These are phyloP conservation scores for Endotricha flammealis DNA, from an alignment of 2,888 invertebrate species.

Conservation along the genomic window DNA sequence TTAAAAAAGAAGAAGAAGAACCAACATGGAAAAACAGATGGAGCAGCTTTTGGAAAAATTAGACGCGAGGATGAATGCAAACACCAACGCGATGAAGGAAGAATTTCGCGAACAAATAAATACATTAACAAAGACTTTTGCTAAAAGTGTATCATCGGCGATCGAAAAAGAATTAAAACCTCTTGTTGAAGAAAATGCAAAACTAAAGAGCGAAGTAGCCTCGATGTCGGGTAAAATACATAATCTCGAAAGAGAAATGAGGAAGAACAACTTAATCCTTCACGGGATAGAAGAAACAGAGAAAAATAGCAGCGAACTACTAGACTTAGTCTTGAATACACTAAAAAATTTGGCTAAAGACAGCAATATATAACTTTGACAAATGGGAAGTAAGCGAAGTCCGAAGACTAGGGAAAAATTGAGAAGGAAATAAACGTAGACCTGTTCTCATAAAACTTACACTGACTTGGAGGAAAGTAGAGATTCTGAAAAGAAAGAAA, in stretches of 20 bases:
- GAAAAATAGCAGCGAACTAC: background rate
- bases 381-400: constrained; percentile 10
- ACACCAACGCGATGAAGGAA: too few species aligned
- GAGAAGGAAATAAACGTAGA: constrained; percentile 2
- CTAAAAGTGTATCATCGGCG: background rate
- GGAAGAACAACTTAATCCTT: constrained; percentile 12
- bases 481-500: constrained; percentile 11
- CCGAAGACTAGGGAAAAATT: constrained; percentile 3
- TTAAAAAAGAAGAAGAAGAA: too few species aligned
- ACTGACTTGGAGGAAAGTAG: constrained; percentile 10
- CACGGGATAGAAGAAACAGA: constrained; percentile 11
- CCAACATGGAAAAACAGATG: too few species aligned
- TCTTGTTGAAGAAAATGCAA: constrained; percentile 4
- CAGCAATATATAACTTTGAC: background rate
- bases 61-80: too few species aligned
- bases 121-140: background rate
- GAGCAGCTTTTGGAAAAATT: too few species aligned
- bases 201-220: background rate
- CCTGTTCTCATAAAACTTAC: constrained; percentile 10
- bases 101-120: constrained; percentile 1
- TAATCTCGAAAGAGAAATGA: constrained; percentile 2
- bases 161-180: constrained; percentile 5
- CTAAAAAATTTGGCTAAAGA: background rate
- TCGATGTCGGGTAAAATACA: background rate
- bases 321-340: constrained; percentile 1